Conservation (phyloP, 2,888 invertebrate genomes). For the Oscheius sp. region DNA sequence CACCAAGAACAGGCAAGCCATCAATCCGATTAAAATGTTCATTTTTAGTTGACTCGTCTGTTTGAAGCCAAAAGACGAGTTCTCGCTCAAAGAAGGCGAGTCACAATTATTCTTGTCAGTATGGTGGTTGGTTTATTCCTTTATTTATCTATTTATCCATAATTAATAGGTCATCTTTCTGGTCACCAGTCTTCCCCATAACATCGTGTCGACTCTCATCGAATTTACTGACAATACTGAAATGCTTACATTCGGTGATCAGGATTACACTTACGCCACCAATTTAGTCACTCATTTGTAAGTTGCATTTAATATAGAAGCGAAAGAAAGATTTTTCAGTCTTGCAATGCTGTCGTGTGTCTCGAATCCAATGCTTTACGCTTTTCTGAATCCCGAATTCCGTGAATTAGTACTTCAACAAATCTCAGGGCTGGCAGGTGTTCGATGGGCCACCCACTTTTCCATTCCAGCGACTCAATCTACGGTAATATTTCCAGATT, state of each 20-base stretch:
- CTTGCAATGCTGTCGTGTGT: slow-evolving; percentile 61
- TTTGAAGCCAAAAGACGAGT: slow-evolving; percentile 55
- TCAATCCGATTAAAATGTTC: background rate
- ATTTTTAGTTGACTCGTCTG: slow-evolving; percentile 50
- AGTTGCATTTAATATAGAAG: slow-evolving; percentile 22
- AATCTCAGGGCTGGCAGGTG: slow-evolving; percentile 40
- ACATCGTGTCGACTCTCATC: slow-evolving; percentile 40
- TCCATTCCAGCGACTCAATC: slow-evolving; percentile 35
- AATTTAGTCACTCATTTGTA: slow-evolving; percentile 42
- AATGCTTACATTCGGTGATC: slow-evolving; percentile 22
- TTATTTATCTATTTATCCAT: background rate
- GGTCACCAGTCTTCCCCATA: slow-evolving; percentile 39
- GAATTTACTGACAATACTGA: slow-evolving; percentile 39
- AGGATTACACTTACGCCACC: slow-evolving; percentile 39
- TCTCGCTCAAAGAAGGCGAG: slow-evolving; percentile 46
- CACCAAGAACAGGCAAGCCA: slow-evolving; percentile 53
- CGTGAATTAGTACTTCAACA: slow-evolving; percentile 49
- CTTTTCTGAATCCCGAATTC: slow-evolving; percentile 63
- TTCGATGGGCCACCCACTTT: slow-evolving; percentile 33
- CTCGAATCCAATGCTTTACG: slow-evolving; percentile 60
- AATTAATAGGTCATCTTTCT: no score
- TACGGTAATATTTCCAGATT: slow-evolving; percentile 25
- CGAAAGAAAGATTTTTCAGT: slow-evolving; percentile 41
- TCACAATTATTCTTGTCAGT: slow-evolving; percentile 55
- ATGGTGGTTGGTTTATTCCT: slow-evolving; percentile 34